Base-by-base conservation (phyloP, 2,113 vertebrate genomes). In the Micromys minutus region DNA sequence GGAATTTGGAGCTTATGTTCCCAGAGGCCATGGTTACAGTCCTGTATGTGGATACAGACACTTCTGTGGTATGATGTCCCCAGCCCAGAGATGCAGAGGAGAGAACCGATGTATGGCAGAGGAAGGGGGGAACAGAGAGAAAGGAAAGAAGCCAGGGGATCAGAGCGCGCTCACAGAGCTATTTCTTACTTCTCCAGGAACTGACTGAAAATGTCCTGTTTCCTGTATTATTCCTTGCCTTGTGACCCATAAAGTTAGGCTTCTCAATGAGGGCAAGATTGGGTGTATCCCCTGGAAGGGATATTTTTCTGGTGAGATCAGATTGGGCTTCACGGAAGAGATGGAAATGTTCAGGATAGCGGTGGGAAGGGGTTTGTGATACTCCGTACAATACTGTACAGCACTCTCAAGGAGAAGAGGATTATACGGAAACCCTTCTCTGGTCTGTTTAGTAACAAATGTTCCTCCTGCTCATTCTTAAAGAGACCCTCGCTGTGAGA, bases 361-460 rank as follows among this genome's bases (percentile, higher is more conserved):
- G n/a, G 75, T 42, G 12, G 6, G 31, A 71, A 6, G 71, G 69
- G 69, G 92, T 34, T 34, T 67, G 15, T 15, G 29, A 15, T 34
- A 34, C 13, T 67, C 65, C 9, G 5, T 39, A 24, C 17, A 36
- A 21, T 69, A 67, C 34, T 59, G 39, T 47, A 97, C 31, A 87
- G 89, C 67, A 86, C 94, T 91, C 90, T 91, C 87, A 71, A 83
- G 39, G n/a, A 29, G 50, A 96, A 95, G 59, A 74, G 55, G 80
- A 94, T 31, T 39, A 86, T 12, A 34, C 59, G 76, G 87, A 65
- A 96, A 50, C 86, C 87, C 19, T 94, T 97, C 9, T 97, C 74
- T 39, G 22, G 52, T 84, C 19, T 2, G 90, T 83, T 85, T 87
- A 95, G 86, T 80, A 81, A 47, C 94, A 97, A 77, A 92, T 36